Evolutionary conservation across 2,797 vertebrate genomes (phyloP), one percentile per base, ranked within the genome.

Genomic region (Gobionotothen gibberifrons): DNA sequence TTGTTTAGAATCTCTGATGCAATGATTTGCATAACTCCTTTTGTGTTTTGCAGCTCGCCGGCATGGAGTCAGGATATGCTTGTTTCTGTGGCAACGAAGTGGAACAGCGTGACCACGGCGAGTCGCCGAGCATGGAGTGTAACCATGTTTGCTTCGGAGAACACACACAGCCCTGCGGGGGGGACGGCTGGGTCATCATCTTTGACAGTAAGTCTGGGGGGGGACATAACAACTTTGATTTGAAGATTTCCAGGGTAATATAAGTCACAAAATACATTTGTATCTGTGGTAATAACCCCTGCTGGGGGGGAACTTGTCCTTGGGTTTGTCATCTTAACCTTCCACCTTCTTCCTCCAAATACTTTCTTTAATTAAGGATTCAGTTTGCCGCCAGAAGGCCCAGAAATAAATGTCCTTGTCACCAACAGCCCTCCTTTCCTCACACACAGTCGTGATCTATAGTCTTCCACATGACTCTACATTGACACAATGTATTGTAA

Each of bases 81-180:
- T 98, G 98, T 92, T 98, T 99, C 93, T 99, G 98, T 74, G 98
- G 98, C 73, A 97, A 98, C 78, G 96, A 98, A 52, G 95, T 94
- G 57, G 97, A 99, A 90, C 95, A 96, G 82, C 96, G 89, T 79
- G 95, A 95, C 85, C 96, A 96, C 0, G 96, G 94, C 42, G 96
- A 97, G 86, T 96, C 96, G 5, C 96, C 95, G 48, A 95, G 95
- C 85, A 97, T 95, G 1, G 97, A 99, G 91, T 99, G 98, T 72
- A 98, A 97, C 93, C 97, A 97, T 36, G 96, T 97, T 86, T 99
- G 98, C 91, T 99, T 99, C 46, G 98, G 98, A n/a, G 97, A 98
- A 92, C 97, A 98, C 82, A 96, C 96, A 69, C 97, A 99, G 93
- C 97, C 97, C 57, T 99, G 98, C 2, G 98, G 98, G 13, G 98